These are phyloP conservation scores for Ferdinandea cuprea DNA, from an alignment of 2,888 invertebrate genomes.

Conservation along the genomic window DNA sequence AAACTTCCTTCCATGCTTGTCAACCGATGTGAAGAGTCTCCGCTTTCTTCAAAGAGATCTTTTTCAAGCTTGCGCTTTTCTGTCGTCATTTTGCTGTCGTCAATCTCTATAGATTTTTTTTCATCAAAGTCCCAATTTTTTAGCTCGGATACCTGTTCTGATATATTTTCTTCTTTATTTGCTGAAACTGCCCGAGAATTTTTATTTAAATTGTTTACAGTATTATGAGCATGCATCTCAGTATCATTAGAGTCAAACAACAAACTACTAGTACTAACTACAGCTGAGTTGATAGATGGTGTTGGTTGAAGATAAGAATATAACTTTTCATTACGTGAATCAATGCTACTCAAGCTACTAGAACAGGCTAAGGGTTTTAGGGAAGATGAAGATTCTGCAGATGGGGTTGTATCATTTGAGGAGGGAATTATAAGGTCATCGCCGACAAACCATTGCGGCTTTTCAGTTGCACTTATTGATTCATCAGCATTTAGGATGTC, in stretches of 20 bases:
- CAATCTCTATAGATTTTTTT: constrained; percentile 1
- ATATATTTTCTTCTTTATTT: constrained; percentile 38
- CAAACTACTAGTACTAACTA: constrained; percentile 77
- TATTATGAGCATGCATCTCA: constrained; percentile 46
- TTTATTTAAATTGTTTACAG: constrained; percentile 48
- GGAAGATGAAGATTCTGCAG: constrained; percentile 15
- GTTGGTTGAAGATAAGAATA: constrained; percentile 55
- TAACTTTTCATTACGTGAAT: constrained; percentile 57
- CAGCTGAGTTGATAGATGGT: constrained; percentile 65
- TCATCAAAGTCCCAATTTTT: not conserved
- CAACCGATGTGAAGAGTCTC: constrained; percentile 5
- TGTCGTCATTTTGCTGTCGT: constrained; percentile 15
- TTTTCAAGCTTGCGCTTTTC: not conserved
- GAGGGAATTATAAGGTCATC: constrained; percentile 58
- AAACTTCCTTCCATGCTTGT: constrained; percentile 6
- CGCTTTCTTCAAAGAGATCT: constrained; percentile 4
- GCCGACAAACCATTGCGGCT: constrained; percentile 62
- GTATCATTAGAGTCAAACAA: constrained; percentile 59
- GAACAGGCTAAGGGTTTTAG: constrained; percentile 41
- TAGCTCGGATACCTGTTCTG: not conserved
- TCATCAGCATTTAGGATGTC: constrained; percentile 22
- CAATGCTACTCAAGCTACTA: constrained; percentile 59
- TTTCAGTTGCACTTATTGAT: not conserved
- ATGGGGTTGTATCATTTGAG: constrained; percentile 9
- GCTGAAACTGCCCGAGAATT: constrained; percentile 68